These are phyloP conservation scores for Aldrovandia affinis DNA, from an alignment of 2,797 vertebrate species.

Conservation along the genomic window DNA sequence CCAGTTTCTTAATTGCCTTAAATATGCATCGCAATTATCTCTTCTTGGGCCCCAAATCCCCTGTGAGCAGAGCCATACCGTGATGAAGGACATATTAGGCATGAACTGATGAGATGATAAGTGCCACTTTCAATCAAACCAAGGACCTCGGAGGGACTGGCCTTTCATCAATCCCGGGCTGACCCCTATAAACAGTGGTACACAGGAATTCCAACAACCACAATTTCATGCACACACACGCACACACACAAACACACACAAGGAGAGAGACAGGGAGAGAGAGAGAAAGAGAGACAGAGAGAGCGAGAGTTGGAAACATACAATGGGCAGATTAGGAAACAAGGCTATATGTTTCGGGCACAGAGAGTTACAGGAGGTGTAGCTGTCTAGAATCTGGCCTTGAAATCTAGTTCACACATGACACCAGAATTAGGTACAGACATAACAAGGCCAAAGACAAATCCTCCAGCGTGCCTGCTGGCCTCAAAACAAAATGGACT, in stretches of 20 bases:
- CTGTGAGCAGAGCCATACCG: slow-evolving; percentile 56
- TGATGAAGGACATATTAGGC: slow-evolving; percentile 60
- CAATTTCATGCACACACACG: slow-evolving; percentile 28
- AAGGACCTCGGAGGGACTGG: slow-evolving; percentile 59
- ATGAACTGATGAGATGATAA: slow-evolving; percentile 67
- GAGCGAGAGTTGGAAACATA: not conserved
- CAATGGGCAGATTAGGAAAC: not conserved
- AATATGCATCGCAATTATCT: slow-evolving; percentile 55
- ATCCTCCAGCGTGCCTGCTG: not conserved
- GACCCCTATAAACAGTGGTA: slow-evolving; percentile 54
- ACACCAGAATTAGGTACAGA: not conserved
- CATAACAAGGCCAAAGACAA: slow-evolving; percentile 13
- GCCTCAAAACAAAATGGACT: not conserved
- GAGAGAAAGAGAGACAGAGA: not conserved
- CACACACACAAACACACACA: not conserved
- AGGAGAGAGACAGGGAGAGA: not conserved
- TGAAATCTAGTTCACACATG: not conserved
- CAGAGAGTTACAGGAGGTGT: not conserved
- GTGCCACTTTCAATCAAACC: slow-evolving; percentile 70
- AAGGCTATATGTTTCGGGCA: not conserved
- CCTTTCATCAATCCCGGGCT: slow-evolving; percentile 55
- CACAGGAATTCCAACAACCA: not conserved
- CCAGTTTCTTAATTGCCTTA: slow-evolving; percentile 64
- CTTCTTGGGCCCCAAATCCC: slow-evolving; percentile 54
- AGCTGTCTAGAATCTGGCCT: not conserved